Evolutionary conservation across 37 sponge, comb jelly and placozoan species (phyloP), one percentile per base, ranked within the genome.

Genomic region (Beroe ovata): DNA sequence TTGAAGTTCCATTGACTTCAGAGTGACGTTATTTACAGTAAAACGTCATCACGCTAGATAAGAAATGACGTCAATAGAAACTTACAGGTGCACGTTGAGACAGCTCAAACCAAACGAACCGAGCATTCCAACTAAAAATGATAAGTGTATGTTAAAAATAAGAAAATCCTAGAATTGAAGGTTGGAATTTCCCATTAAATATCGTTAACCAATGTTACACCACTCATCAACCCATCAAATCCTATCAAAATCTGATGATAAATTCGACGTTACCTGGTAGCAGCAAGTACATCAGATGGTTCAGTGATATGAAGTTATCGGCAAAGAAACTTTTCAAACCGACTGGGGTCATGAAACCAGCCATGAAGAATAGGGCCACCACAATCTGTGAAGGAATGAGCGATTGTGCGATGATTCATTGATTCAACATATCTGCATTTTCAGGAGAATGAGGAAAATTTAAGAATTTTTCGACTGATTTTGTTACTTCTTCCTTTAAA

Each of bases 181-280:
- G n/a, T n/a, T n/a, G n/a, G n/a, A n/a, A n/a, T n/a, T n/a, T n/a
- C n/a, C n/a, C n/a, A n/a, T n/a, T n/a, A n/a, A n/a, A n/a, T n/a
- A n/a, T n/a, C n/a, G n/a, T n/a, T n/a, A n/a, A n/a, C n/a, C n/a
- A n/a, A n/a, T n/a, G n/a, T n/a, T n/a, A n/a, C n/a, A n/a, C n/a
- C n/a, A n/a, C n/a, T n/a, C n/a, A n/a, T n/a, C n/a, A n/a, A n/a
- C n/a, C n/a, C n/a, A n/a, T n/a, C n/a, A n/a, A n/a, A n/a, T n/a
- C n/a, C n/a, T n/a, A n/a, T n/a, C n/a, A n/a, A n/a, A n/a, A n/a
- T n/a, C n/a, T 58, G 18, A 58, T 19, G 16, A 11, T 58, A 11
- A 58, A 58, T n/a, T n/a, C n/a, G n/a, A n/a, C n/a, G 38, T 77
- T 77, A 77, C 84, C n/a, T 4, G 84, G 84, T n/a, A 77, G 26